phyloP scores from a whole-genome alignment of 1,140 invertebrate species.

The Drosophila kanapiae region DNA sequence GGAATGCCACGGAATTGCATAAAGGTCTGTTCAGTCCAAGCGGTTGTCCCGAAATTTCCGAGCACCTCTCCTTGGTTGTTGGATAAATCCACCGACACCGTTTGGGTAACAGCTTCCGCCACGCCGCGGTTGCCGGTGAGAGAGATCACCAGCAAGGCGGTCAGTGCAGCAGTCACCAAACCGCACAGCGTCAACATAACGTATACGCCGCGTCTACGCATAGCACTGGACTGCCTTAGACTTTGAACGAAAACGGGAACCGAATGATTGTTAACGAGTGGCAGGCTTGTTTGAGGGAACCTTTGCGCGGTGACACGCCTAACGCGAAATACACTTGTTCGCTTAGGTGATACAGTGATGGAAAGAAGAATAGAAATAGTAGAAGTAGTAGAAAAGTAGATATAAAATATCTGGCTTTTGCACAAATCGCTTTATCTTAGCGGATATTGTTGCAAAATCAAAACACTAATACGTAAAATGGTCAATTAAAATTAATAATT shows the following conservation, averaged over 20 bases:
- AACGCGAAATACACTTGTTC: not conserved
- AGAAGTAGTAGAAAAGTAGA: too few species aligned
- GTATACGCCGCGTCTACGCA: constrained; percentile 67
- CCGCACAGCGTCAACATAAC: constrained; percentile 63
- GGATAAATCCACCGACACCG: constrained; percentile 38
- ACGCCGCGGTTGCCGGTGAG: constrained; percentile 19
- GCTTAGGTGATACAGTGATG: not conserved
- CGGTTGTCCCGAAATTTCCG: constrained; percentile 68
- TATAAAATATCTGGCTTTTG: too few species aligned
- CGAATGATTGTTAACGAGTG: constrained; percentile 5
- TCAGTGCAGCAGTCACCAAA: constrained; percentile 36
- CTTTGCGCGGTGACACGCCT: constrained; percentile 1
- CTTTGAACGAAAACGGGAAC: constrained; percentile 9
- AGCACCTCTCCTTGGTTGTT: constrained; percentile 86
- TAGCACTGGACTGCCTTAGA: constrained; percentile 44
- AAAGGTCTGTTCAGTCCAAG: constrained; percentile 71
- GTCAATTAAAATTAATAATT: too few species aligned
- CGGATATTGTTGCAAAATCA: too few species aligned
- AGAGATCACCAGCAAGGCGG: constrained; percentile 42
- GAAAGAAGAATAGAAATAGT: not conserved
- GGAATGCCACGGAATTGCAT: constrained; percentile 81
- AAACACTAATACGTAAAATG: too few species aligned
- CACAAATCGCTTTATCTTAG: too few species aligned
- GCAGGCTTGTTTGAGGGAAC: not conserved
- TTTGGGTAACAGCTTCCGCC: constrained; percentile 18